These are phyloP conservation scores for Holacanthella duospinosa DNA, from an alignment of 2,888 invertebrate species.

Conservation along the genomic window DNA sequence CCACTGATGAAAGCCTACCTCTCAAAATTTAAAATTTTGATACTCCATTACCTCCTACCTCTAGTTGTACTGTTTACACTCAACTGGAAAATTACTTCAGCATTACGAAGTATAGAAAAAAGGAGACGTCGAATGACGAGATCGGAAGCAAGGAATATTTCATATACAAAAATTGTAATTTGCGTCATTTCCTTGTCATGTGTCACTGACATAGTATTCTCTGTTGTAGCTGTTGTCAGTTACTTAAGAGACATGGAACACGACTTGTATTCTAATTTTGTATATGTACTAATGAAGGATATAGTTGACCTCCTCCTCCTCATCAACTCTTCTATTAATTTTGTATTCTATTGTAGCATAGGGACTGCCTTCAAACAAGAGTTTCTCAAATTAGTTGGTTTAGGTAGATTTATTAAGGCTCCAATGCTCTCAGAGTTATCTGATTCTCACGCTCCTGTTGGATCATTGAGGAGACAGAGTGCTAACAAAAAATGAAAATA, in stretches of 20 bases:
- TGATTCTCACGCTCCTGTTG: background rate
- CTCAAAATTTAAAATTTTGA: background rate
- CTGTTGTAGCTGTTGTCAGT: background rate
- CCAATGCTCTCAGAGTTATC: background rate
- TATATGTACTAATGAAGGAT: background rate
- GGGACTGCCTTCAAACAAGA: background rate
- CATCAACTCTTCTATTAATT: background rate
- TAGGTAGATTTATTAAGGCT: background rate
- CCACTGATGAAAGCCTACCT: background rate
- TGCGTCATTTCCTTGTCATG: background rate
- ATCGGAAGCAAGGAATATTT: conserved; percentile 1
- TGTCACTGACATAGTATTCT: background rate
- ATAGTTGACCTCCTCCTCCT: background rate
- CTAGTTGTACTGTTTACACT: background rate
- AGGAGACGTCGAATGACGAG: background rate
- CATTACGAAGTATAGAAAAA: background rate
- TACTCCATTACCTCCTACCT: background rate
- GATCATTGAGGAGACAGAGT: background rate
- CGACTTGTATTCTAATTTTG: background rate
- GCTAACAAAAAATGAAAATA: no score
- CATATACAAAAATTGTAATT: background rate
- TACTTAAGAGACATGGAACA: background rate
- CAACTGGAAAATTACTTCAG: background rate
- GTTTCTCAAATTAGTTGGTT: background rate
- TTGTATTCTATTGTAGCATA: background rate